Base-by-base conservation (phyloP, 2,113 vertebrate genomes). In the Chloropsis cyanopogon region DNA sequence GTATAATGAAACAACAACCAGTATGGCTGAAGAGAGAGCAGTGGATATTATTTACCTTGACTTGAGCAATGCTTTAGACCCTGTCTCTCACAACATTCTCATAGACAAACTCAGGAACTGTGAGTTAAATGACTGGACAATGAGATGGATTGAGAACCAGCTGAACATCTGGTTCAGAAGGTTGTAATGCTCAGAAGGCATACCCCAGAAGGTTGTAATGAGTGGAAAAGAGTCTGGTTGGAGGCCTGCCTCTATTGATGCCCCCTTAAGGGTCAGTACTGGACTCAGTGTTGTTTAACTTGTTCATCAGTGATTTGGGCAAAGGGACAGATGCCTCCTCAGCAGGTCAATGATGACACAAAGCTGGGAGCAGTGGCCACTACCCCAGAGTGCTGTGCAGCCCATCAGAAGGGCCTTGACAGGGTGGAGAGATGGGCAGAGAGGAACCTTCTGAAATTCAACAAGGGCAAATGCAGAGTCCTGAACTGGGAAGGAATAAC, bases 401-500 rank as follows among this genome's bases (percentile, higher is more conserved):
- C 33, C 33, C 4, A 72, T 72, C 59, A 44, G 29, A 49, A 47
- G 13, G 22, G 23, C 26, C 35, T 26, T 0, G 0, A 3, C 7
- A 37, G 14, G 21, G 8, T 22, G 10, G 57, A 49, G 56, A 71
- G 35, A 49, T 14, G 21, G 10, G 25, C 35, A 56, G 17, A 35
- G 11, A 56, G 2, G 21, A 54, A 54, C 11, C 0, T 1, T 49
- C 35, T 57, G 50, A 80, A 71, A 72, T 64, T 13, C 8, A 14
- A 4, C 13, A 29, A 39, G 17, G 13, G 24, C n/a, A 61, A 54
- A 24, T 5, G 8, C 20, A 53, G 47, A 6, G 8, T 17, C 15
- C n/a, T 56, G 35, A 5, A 31, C 21, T 18, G 11, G 3, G 13
- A 6, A 56, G 42, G 21, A 35, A 64, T 18, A 35, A 42, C 4